Base-by-base conservation (phyloP, 2,888 invertebrate species). In the Noctua fimbriata region DNA sequence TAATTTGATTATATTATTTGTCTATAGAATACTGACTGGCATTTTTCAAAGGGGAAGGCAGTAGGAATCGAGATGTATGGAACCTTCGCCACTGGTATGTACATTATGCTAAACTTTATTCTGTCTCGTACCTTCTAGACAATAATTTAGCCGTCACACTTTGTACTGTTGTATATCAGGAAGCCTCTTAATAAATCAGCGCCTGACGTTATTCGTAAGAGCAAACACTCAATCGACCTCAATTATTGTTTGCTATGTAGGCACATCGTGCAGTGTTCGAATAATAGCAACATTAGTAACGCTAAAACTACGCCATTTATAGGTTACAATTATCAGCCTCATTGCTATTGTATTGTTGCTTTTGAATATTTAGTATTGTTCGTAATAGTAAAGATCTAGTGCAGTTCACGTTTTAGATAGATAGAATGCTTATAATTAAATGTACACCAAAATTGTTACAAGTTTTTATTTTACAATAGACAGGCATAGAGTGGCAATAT, bases 151-250 rank as follows among this genome's bases (percentile, higher is more conserved):
- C n/a, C 7, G 6, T 16, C 10, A 58, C n/a, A 72, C 72, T 58
- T 79, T 73, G 72, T 28, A 24, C 36, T 44, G 32, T 79, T 49
- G 21, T 60, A 16, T 76, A 47, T 32, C 28, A 81, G 72, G 65
- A 71, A 84, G 3, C 75, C 69, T 85, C 72, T 72, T 81, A 73
- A 83, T 69, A 76, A 76, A 77, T 58, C 21, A 78, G 78, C 86
- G 83, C 84, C 83, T 86, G 73, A 12, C 24, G 14, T 71, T 47
- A 73, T 76, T 82, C 12, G 36, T 82, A 14, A 36, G 69, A 82
- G 63, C 75, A 75, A 73, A 28, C 71, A 73, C 67, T 86, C 70
- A 86, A 85, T 86, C 73, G 70, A 78, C 70, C 78, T 86, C 69
- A 76, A 86, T 82, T 52, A 82, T 76, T 52, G 69, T 44, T 55